phyloP scores from a whole-genome alignment of 2,797 vertebrate genomes.

The Adelosebastes latens region DNA sequence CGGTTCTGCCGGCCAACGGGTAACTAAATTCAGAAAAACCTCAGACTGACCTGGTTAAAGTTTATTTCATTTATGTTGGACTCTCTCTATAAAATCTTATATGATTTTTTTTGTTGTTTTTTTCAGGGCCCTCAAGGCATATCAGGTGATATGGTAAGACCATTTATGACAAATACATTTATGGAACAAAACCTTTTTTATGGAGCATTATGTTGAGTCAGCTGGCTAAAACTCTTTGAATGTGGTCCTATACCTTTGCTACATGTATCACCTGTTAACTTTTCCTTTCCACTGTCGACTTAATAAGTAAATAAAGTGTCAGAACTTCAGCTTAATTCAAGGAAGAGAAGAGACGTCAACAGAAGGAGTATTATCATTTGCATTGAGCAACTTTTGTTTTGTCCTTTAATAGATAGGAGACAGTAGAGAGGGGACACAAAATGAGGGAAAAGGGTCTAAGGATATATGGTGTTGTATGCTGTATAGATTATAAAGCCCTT shows the following conservation, averaged over 20 bases:
- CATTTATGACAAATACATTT: neutral
- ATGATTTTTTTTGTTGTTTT: neutral
- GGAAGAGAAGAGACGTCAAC: neutral
- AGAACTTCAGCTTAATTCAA: neutral
- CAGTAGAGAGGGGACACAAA: neutral
- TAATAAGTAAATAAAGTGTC: neutral
- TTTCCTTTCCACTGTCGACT: neutral
- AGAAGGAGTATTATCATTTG: neutral
- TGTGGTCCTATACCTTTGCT: neutral
- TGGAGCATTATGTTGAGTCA: neutral
- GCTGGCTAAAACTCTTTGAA: neutral
- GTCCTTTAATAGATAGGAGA: neutral
- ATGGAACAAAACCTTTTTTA: neutral
- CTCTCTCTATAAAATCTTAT: conserved; percentile 6
- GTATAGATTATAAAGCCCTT: neutral
- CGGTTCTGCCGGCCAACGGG: conserved; percentile 87
- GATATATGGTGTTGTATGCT: neutral
- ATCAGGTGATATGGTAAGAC: conserved; percentile 85
- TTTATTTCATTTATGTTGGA: conserved; percentile 4
- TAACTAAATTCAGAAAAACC: conserved; percentile 61
- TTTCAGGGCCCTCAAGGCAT: conserved; percentile 85
- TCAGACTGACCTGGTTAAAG: neutral
- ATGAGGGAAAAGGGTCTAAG: too few species aligned
- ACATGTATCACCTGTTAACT: neutral
- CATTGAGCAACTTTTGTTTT: neutral